Evolutionary conservation across 2,888 invertebrate genomes (phyloP), one percentile per base, ranked within the genome.

Genomic region (Autographa gamma): DNA sequence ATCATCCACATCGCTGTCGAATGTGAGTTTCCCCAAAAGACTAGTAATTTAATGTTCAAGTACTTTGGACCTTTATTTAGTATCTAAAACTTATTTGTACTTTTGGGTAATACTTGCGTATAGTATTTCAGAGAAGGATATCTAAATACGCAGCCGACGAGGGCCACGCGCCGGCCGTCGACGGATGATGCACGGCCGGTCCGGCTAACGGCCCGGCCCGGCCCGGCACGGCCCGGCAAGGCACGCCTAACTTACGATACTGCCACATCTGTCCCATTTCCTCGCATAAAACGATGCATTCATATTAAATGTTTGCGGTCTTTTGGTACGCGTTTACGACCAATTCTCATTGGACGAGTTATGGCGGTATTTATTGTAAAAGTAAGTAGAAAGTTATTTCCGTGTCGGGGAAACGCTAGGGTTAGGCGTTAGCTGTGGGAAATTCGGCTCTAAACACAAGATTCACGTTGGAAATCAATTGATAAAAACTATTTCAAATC

Each of bases 191-290:
- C 61, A 77, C 77, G 60, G 72, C 77, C 61, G 38, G 34, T 34
- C 54, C 81, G 65, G 77, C 66, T 81, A 77, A 77, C 77, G 81
- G 81, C 81, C 60, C 75, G 43, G 43, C 43, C 2, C 41, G 41
- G 43, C 43, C 9, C 75, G 43, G 43, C 43, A 14, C 41, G 41
- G 43, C 43, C 9, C 41, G 41, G 41, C 41, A 41, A 3, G 59
- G 41, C 63, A n/a, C 60, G 60, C 18, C 64, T 66, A 73, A 77
- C 63, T 68, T 61, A 72, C 73, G 63, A 77, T 34, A 60, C 71
- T 54, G 66, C 72, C 81, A 76, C 65, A 68, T 80, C 60, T 77
- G 67, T 54, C 58, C 77, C 63, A 67, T 71, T 77, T 80, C 61
- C 76, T 61, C 63, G 38, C 66, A 67, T 48, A 65, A 61, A 77